Percentiles rank a stretch among this genome's conserved stretches.
These are phyloP conservation scores for Crepidodera aurea DNA, from an alignment of 2,888 invertebrate genomes.

Conservation along the genomic window DNA sequence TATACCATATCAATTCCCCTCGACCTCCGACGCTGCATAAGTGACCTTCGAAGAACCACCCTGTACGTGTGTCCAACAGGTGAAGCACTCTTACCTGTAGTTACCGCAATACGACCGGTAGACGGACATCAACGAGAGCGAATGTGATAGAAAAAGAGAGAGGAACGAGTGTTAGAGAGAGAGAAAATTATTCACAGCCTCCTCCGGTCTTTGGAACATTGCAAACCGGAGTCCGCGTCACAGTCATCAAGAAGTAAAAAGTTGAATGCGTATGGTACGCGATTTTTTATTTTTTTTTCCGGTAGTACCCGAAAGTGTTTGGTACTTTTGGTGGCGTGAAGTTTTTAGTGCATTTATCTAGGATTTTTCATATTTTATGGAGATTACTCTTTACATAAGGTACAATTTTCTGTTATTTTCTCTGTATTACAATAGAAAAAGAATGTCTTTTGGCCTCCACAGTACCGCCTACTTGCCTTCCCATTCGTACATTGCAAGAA, in stretches of 20 bases:
- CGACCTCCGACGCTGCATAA: background rate
- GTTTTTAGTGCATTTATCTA: background rate
- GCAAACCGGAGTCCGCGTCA: slow-evolving; percentile 10
- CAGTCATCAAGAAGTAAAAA: background rate
- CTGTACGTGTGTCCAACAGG: slow-evolving; percentile 30
- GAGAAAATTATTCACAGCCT: slow-evolving; percentile 20
- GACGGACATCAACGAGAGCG: slow-evolving; percentile 5
- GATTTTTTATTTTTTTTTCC: slow-evolving; percentile 6
- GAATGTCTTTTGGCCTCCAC: slow-evolving; percentile 17
- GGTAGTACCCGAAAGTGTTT: background rate
- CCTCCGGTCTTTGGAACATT: slow-evolving; percentile 3
- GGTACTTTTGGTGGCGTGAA: background rate
- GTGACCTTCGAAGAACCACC: slow-evolving; percentile 8
- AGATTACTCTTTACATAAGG: slow-evolving; percentile 4
- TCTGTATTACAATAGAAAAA: background rate
- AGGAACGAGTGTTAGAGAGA: slow-evolving; percentile 3
- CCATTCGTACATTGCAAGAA: background rate
- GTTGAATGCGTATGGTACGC: slow-evolving; percentile 3
- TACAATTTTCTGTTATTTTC: slow-evolving; percentile 9
- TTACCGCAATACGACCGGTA: slow-evolving; percentile 5
- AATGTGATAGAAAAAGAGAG: slow-evolving; percentile 13
- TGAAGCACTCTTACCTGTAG: slow-evolving; percentile 35
- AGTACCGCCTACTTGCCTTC: slow-evolving; percentile 13
- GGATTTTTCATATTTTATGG: slow-evolving; percentile 14
- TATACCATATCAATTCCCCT: background rate